Base-by-base conservation (phyloP, 2,797 vertebrate genomes). In the Syngnathus acus region DNA sequence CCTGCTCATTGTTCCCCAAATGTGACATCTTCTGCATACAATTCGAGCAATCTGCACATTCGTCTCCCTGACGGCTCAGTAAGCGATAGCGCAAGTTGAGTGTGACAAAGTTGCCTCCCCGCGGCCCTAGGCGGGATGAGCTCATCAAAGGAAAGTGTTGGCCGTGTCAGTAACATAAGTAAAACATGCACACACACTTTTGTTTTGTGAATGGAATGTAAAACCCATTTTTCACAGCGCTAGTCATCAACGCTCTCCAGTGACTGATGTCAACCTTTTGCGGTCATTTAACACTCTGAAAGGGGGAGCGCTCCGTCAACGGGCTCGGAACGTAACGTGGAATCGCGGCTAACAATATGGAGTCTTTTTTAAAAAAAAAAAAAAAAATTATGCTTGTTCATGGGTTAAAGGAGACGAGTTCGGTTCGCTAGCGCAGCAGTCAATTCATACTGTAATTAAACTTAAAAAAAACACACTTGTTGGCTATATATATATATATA, bases 131-230 rank as follows among this genome's bases (percentile, higher is more conserved):
- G 88, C 68, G 42, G 69, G 68, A 85, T 90, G 87, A 90, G 84
- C 83, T 89, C 89, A 90, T 87, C 82, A 86, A 84, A 86, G 85
- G 77, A 64, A 82, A 82, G 80, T 79, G 75, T 81, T 81, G 79
- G 76, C 73, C 70, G 16, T 51, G 63, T 64, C 62, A 37, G 62
- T 64, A 74, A 79, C 75, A 83, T 73, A 72, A 77, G 80, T 78
- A 69, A 74, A 82, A 76, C 62, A 69, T 72, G 79, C 16, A 59
- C 72, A 77, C 62, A 72, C 63, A 16, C 57, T 40, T 62, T 72
- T 82, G 76, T 63, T 62, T 77, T 65, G 63, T 55, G 73, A 63
- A 81, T 50, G 26, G 62, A 47, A 64, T 64, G 62, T 64, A 50
- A 64, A 64, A 64, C 7, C 16, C 26, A 19, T 48, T 64, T 64